Conservation (phyloP, 2,888 invertebrate species). For the Spodoptera exigua region DNA sequence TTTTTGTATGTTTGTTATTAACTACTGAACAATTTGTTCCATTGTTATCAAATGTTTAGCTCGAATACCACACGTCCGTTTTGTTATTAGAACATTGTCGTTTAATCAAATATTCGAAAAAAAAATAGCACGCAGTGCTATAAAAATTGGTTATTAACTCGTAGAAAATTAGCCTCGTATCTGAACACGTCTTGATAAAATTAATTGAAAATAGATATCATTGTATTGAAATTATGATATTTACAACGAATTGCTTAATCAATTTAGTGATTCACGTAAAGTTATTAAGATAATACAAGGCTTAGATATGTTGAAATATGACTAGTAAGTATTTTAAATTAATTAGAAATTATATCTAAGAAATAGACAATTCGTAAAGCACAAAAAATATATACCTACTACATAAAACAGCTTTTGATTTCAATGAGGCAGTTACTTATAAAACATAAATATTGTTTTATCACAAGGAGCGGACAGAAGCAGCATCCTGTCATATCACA, state of each 20-base stretch:
- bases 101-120: conserved; percentile 23
- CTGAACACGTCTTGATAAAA: conserved; percentile 16
- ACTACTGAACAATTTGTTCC: conserved; percentile 11
- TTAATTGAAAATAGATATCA: conserved; percentile 11
- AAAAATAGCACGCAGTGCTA: conserved; percentile 1
- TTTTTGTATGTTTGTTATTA: conserved; percentile 10
- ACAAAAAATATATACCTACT: too few species aligned
- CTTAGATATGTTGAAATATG: conserved; percentile 4
- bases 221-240: not conserved
- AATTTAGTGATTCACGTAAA: conserved; percentile 9
- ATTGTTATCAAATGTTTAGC: conserved; percentile 33
- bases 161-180: too few species aligned
- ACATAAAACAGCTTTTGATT: too few species aligned
- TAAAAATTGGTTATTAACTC: too few species aligned
- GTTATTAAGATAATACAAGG: conserved; percentile 3
- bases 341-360: not conserved
- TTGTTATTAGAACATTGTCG: conserved; percentile 3
- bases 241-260: conserved; percentile 15
- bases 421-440: too few species aligned
- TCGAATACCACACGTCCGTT: too few species aligned
- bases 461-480: too few species aligned
- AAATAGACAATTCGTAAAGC: too few species aligned
- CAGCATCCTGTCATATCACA: too few species aligned
- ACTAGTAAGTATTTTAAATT: not conserved
- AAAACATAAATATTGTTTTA: too few species aligned